Conservation (phyloP, 2,888 invertebrate genomes). For the Phytoseiulus persimilis region DNA sequence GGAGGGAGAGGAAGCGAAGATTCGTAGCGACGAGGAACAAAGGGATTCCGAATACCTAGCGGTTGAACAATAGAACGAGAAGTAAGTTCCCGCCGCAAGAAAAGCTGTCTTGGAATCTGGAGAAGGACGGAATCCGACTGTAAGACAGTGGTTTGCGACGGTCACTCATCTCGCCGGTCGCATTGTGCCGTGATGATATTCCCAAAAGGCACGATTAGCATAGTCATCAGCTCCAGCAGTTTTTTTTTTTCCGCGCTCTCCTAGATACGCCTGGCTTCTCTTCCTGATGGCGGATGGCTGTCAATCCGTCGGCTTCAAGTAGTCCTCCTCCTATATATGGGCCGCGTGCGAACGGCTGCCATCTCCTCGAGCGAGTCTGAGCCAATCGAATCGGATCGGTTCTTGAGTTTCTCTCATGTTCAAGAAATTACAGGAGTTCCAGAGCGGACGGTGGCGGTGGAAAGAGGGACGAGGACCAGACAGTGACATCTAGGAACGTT, state of each 20-base stretch:
- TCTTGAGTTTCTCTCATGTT: background rate
- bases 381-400: background rate
- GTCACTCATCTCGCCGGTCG: background rate
- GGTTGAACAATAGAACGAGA: background rate
- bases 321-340: background rate
- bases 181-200: background rate
- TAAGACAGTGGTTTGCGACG: background rate
- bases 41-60: background rate
- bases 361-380: background rate
- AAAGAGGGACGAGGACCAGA: background rate
- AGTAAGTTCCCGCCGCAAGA: background rate
- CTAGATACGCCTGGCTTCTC: background rate
- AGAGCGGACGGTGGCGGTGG: background rate
- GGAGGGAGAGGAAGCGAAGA: background rate
- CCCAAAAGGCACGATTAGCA: background rate
- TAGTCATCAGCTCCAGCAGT: background rate
- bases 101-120: background rate
- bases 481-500: too few species aligned
- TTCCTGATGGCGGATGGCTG: background rate
- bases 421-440: background rate
- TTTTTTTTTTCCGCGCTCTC: background rate
- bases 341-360: background rate
- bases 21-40: background rate
- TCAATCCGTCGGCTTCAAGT: background rate
- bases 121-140: background rate